Base-by-base conservation (phyloP, 2,113 vertebrate species). In the Hyperopisus bebe region DNA sequence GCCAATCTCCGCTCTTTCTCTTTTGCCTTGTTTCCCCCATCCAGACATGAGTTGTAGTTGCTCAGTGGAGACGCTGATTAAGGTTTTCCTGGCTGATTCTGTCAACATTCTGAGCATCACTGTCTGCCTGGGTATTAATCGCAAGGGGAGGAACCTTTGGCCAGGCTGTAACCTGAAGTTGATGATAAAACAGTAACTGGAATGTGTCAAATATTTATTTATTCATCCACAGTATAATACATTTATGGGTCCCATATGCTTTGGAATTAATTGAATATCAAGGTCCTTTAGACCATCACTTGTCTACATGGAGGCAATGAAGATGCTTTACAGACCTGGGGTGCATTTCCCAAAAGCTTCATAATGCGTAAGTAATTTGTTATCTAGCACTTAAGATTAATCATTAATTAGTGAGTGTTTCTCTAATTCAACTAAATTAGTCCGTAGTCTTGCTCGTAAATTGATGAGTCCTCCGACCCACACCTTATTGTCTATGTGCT, bases 1-100 rank as follows among this genome's bases (percentile, higher is more conserved):
- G 44, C 82, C 82, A 24, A n/a, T 87, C 84, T 86, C n/a, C 84
- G 51, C n/a, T n/a, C n/a, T 86, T 86, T 24, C 9, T 86, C 47
- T 47, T 47, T 47, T 51, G 31, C 50, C 21, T 27, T 50, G 50
- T 87, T 35, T 51, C 7, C 27, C 50, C 50, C 85, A 50, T 50
- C 84, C 19, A 46, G n/a, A 24, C 84, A 50, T 35, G 44, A 53
- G 24, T 31, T 27, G 24, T 10, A 55, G 85, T 53, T 35, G 11
- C 47, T 35, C 11, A 86, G 27, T n/a, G 10, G 48, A 51, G 48
- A 47, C 17, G 8, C 47, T 11, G 47, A 35, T 86, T 86, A 85
- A 47, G 21, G 19, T 85, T 44, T 85, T 48, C 21, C 44, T 24
- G 44, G 3, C 10, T 51, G 5, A 27, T 51, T 17, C 50, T 86